Conservation (phyloP, 2,888 invertebrate genomes). For the Metacarcinus magister region DNA sequence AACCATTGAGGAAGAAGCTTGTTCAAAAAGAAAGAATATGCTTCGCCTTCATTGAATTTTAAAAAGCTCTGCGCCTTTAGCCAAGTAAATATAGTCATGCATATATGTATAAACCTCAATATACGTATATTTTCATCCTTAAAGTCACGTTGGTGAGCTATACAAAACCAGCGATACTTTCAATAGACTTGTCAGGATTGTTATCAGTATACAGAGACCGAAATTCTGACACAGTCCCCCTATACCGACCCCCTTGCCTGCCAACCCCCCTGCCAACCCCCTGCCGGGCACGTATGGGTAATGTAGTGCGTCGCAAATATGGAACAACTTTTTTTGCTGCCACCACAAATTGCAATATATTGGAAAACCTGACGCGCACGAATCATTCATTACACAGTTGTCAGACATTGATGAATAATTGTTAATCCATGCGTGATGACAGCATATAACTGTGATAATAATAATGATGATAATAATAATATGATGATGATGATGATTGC, state of each 20-base stretch:
- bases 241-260: no score
- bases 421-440: not conserved
- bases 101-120: not conserved
- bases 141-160: not conserved
- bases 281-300: not conserved
- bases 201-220: not conserved
- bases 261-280: not conserved
- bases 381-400: not conserved
- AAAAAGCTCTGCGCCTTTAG: not conserved
- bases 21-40: not conserved
- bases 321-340: not conserved
- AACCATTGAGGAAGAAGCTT: not conserved
- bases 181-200: not conserved
- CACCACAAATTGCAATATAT: not conserved
- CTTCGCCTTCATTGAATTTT: not conserved
- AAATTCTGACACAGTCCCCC: not conserved
- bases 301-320: slow-evolving; percentile 37
- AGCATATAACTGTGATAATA: not conserved
- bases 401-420: not conserved
- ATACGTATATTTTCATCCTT: not conserved
- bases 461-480: slow-evolving; percentile 1
- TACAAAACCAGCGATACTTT: not conserved
- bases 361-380: not conserved
- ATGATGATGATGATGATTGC: not conserved
- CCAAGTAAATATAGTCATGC: not conserved